These are phyloP conservation scores for Hippocampus barbouri DNA, from an alignment of 2,113 vertebrate genomes.

Conservation along the genomic window DNA sequence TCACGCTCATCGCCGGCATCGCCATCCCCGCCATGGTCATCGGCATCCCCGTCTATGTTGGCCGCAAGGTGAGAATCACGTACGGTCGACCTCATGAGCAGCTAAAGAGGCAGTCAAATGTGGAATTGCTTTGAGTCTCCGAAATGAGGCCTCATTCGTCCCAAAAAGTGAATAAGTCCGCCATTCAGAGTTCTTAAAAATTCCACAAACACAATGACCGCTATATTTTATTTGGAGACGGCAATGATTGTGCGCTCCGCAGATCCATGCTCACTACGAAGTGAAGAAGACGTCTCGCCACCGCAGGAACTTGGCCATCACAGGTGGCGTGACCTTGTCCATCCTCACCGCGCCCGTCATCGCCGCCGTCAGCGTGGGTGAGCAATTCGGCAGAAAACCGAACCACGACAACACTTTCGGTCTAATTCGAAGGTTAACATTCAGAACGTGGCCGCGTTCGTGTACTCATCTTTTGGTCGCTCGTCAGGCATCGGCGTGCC, in stretches of 20 bases:
- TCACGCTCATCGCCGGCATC: slow-evolving; percentile 96
- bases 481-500: slow-evolving; percentile 91
- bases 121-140: too few relatives aligned
- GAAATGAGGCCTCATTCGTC: neutral
- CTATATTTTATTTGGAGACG: neutral
- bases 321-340: slow-evolving; percentile 92
- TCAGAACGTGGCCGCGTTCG: too few relatives aligned
- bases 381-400: slow-evolving; percentile 37
- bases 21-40: slow-evolving; percentile 98
- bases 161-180: neutral
- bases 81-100: neutral
- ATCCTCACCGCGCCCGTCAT: slow-evolving; percentile 95
- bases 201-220: neutral
- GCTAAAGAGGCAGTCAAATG: neutral
- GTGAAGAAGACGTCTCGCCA: slow-evolving; percentile 92
- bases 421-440: too few relatives aligned
- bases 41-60: slow-evolving; percentile 94
- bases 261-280: slow-evolving; percentile 97
- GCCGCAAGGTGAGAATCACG: slow-evolving; percentile 85
- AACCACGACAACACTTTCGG: too few relatives aligned
- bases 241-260: slow-evolving; percentile 15
- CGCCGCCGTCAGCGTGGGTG: slow-evolving; percentile 95
- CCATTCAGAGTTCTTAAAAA: too few relatives aligned
- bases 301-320: slow-evolving; percentile 94
- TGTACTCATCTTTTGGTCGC: neutral